Base-by-base conservation (phyloP, 2,797 vertebrate species). In the Fundulus diaphanus region DNA sequence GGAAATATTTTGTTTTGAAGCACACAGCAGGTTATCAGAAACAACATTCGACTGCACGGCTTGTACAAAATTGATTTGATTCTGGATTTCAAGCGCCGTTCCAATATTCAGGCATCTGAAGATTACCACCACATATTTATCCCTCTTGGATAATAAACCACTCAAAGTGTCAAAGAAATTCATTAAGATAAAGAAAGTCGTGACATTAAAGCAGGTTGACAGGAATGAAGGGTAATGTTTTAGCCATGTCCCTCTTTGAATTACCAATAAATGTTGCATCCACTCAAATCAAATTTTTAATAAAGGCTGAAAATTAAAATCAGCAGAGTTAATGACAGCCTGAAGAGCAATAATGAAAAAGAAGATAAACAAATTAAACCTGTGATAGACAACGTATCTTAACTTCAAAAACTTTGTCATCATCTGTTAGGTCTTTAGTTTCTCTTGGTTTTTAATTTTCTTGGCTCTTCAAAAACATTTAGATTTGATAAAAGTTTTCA, bases 141-240 rank as follows among this genome's bases (percentile, higher is more conserved):
- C 61, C 61, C 56, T 76, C 65, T 77, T 16, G 68, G 68, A 33
- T 72, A 82, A 74, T 79, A 77, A 87, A 79, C 74, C 59, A 46
- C 65, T 70, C 42, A 35, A 56, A 56, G 29, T 59, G 63, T 33
- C 61, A 37, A 59, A 70, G 70, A 3, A 72, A 74, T 72, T 68
- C 57, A 74, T 70, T 16, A 46, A 65, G 71, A 13, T 79, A 15
- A 68, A 44, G 31, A 68, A 72, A 67, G 51, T 15, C 13, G 16
- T 22, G 51, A 29, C 20, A 66, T 77, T 52, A 52, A 11, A 77
- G 42, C 40, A 24, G 37, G 56, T 63, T 57, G 61, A 63, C 27
- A 11, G 46, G 51, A 48, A 56, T 74, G 57, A 72, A 40, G 49
- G 54, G 66, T 73, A 8, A 59, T 29, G 27, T 77, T 80, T 69